Base-by-base conservation (phyloP, 2,797 vertebrate species). In the Lagocephalus sceleratus region DNA sequence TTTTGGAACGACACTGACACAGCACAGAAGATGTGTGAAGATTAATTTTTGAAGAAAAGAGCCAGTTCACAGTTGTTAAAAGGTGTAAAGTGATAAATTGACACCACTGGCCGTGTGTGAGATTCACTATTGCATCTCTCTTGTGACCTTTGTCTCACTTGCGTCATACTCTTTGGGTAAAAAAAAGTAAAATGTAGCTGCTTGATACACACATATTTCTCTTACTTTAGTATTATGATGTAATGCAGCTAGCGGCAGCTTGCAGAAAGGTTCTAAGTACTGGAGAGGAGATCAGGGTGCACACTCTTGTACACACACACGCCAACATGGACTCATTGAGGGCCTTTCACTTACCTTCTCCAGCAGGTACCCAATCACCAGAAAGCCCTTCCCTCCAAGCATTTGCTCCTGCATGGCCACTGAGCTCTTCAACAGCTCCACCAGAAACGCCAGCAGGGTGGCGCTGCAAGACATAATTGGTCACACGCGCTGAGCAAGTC, bases 401-500 rank as follows among this genome's bases (percentile, higher is more conserved):
- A 99, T 97, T 78, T 99, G 97, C 59, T 99, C 97, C 90, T 98
- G 97, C 97, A 98, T 99, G 78, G 96, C 95, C 72, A 98, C 91
- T 1, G 97, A 99, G 86, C 95, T 98, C 91, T 95, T 98, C 85
- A 99, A 71, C 73, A 99, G 81, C 83, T 99, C 97, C 92, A 98
- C 93, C 74, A 99, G 90, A 82, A 99, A 99, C 45, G 94, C 88
- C 86, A 99, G 78, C 66, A 99, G 89, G 56, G 94, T 96, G 50
- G 90, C 88, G 53, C 88, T 91, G 80, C 23, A 69, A 76, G 50
- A 62, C 0, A 66, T 19, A 63, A 20, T 66, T 20, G 1, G 17
- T 29, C 44, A 51, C 58, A 54, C 14, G 44, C 7, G 21, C 12
- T 22, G 44, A 20, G 14, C 20, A 46, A 47, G 45, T 20, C 5